Base-by-base conservation (phyloP, 2,888 invertebrate species). In the Diploptera punctata region DNA sequence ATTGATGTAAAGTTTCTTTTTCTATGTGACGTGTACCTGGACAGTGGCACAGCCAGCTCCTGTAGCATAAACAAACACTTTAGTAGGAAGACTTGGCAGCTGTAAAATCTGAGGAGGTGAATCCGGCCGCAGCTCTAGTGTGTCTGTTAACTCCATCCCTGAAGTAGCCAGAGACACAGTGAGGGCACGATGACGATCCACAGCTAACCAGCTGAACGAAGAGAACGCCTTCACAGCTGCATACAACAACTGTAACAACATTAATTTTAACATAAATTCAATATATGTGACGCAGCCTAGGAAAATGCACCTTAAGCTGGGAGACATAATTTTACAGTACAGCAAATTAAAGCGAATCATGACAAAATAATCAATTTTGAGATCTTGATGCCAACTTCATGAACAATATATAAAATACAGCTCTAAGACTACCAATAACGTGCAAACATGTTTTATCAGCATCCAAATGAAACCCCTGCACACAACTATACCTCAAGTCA, bases 141-240 rank as follows among this genome's bases (percentile, higher is more conserved):
- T 90, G 76, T 90, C 90, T 0, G 90, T 90, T n/a, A 90, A 80
- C 77, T 90, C 90, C 90, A 90, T 90, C 2, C 90, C 90, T 0
- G 90, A 90, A 18, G 90, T 90, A 0, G 90, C 90, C n/a, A 90
- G 79, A 0, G 90, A 90, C 0, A 90, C 87, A 0, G 90, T 90
- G 4, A 90, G 81, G 0, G 88, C 86, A 60, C 90, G 83, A 76
- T 89, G 89, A 31, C 87, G 84, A 75, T 90, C 89, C 77, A 86
- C 86, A 0, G 88, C 88, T 26, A 89, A 78, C 0, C 86, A 83
- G 24, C 88, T 87, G 77, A 88, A 90, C 70, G 86, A 84, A 0
- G 87, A 85, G 2, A 90, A 89, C 0, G 89, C 88, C 76, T 88
- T 88, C 0, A 89, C 87, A 0, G 89, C 88, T 7, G 85, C 84